These are phyloP conservation scores for Cybosia mesomella DNA, from an alignment of 2,888 invertebrate genomes.

Conservation along the genomic window DNA sequence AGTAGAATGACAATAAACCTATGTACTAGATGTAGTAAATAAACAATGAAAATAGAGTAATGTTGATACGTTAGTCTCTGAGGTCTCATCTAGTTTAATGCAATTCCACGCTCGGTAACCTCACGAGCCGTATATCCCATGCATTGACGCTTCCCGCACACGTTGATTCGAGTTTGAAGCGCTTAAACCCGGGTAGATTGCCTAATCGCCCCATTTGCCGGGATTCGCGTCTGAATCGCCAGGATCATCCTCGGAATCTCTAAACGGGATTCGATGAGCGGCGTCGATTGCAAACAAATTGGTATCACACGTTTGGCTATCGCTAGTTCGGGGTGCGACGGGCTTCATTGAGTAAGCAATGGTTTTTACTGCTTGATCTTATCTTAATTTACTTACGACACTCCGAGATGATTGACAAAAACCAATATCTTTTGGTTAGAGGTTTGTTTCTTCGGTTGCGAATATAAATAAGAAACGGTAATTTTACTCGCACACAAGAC, in stretches of 20 bases:
- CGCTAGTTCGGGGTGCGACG: constrained; percentile 37
- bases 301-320: constrained; percentile 60
- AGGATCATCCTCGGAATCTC: constrained; percentile 68
- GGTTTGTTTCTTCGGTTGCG: constrained; percentile 10
- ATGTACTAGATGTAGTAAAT: neutral
- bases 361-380: constrained; percentile 48
- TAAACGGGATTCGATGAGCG: constrained; percentile 72
- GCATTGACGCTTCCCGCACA: constrained; percentile 34
- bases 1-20: too few species aligned
- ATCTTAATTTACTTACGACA: constrained; percentile 26
- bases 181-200: constrained; percentile 68
- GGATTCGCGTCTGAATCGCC: constrained; percentile 66
- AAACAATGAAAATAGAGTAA: neutral
- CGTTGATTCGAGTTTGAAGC: constrained; percentile 65
- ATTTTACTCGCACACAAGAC: neutral
- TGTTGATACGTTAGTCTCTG: neutral
- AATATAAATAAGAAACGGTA: neutral
- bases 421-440: constrained; percentile 9
- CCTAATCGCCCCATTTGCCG: constrained; percentile 77
- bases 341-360: constrained; percentile 49
- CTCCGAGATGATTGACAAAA: constrained; percentile 15
- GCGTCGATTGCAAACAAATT: constrained; percentile 71
- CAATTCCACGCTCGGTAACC: constrained; percentile 31
- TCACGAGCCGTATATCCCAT: constrained; percentile 21
- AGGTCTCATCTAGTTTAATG: constrained; percentile 1